Evolutionary conservation across 2,797 vertebrate species (phyloP).

Genomic region (Adelosebastes latens): DNA sequence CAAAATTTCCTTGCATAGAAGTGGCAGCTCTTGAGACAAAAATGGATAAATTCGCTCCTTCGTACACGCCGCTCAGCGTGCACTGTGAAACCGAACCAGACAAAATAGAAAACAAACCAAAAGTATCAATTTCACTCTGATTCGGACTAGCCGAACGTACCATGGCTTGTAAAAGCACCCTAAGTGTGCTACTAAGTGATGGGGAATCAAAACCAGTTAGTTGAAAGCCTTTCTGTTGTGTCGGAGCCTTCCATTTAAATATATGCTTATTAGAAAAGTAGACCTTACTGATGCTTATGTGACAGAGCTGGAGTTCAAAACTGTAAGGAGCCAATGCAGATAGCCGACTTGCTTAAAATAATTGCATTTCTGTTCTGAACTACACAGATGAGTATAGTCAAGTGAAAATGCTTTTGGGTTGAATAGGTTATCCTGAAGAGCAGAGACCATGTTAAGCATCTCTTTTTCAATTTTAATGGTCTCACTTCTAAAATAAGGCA

Average conservation of each 20-base stretch:
- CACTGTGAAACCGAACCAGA: not conserved
- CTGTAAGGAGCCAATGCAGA: not conserved
- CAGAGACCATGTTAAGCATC: not conserved
- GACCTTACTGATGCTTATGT: not conserved
- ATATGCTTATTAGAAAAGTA: not conserved
- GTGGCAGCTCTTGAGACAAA: no score
- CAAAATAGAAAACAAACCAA: not conserved
- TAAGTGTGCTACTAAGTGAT: not conserved
- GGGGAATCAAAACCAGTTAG: not conserved
- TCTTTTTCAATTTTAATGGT: slow-evolving; percentile 1
- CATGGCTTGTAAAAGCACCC: not conserved
- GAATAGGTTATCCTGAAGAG: not conserved
- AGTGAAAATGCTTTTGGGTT: not conserved
- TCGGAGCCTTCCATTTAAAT: not conserved
- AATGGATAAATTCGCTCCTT: no score
- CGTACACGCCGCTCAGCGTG: rapidly evolving
- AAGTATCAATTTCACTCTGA: not conserved
- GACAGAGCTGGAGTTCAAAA: not conserved
- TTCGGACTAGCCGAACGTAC: not conserved
- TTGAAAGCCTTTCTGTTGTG: not conserved
- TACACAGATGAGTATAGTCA: not conserved
- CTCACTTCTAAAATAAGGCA: not conserved
- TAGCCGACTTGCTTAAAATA: not conserved
- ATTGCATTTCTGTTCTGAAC: not conserved
- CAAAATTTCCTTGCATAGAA: no score